phyloP scores from a whole-genome alignment of 2,113 vertebrate species.

The Gnathonemus echidnorhynchus region DNA sequence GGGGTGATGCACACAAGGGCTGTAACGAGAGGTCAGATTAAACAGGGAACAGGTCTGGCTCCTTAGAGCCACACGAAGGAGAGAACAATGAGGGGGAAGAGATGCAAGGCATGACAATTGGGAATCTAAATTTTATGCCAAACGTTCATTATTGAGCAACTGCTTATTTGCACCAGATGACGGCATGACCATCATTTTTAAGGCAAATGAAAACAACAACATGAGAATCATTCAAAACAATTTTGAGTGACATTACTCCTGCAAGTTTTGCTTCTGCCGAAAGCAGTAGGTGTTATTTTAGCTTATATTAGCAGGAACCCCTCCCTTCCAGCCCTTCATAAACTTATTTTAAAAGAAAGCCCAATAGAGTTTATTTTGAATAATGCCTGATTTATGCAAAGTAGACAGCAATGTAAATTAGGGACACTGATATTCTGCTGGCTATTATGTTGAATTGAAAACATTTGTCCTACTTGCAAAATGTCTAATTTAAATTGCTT shows the following conservation, averaged over 20 bases:
- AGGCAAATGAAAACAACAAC: background rate
- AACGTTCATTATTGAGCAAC: background rate
- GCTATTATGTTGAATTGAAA: background rate
- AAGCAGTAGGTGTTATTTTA: background rate
- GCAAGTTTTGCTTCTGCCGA: background rate
- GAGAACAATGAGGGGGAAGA: no score
- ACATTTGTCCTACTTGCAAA: no score
- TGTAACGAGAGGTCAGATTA: no score
- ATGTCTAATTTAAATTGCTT: no score
- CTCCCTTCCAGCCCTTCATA: background rate
- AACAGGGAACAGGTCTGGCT: no score
- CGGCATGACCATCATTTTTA: background rate
- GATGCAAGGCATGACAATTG: no score
- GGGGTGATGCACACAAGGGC: no score
- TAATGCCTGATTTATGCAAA: background rate
- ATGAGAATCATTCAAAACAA: background rate
- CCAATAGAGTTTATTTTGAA: background rate
- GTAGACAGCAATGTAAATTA: background rate
- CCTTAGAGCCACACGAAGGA: no score
- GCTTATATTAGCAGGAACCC: background rate
- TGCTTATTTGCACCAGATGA: background rate
- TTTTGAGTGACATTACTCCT: background rate
- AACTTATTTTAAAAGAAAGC: background rate
- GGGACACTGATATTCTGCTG: background rate
- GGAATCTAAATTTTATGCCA: background rate